A percentile compares a stretch with the other conserved stretches of the same genome.
Evolutionary conservation across 2,113 vertebrate species (phyloP).

Genomic region (Fulmarus glacialis): DNA sequence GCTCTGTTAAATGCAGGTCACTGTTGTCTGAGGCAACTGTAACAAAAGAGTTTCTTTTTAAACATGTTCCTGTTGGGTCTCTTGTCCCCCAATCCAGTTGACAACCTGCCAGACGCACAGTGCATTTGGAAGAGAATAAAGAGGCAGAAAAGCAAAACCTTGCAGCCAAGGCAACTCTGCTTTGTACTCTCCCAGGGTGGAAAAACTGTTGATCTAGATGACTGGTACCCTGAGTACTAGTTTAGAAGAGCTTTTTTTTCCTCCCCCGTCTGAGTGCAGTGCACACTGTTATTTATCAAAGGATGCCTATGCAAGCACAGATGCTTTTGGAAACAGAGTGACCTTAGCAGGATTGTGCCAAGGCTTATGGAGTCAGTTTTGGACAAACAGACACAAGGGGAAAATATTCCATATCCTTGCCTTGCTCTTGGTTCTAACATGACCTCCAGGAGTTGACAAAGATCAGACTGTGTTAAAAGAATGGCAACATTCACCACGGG

Average conservation of each 20-base stretch:
- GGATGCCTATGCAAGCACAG: conserved; percentile 33
- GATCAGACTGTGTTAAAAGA: conserved; percentile 8
- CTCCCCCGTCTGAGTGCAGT: background rate
- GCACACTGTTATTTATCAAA: background rate
- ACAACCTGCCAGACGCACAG: background rate
- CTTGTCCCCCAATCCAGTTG: background rate
- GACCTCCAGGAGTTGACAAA: conserved; percentile 29
- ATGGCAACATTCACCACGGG: background rate
- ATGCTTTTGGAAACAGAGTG: conserved; percentile 41
- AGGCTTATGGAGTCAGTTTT: conserved; percentile 6
- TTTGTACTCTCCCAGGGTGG: background rate
- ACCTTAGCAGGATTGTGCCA: conserved; percentile 30
- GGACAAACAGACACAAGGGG: background rate
- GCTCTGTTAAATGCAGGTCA: background rate
- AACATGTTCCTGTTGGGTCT: background rate
- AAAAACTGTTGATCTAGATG: background rate
- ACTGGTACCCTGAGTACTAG: background rate
- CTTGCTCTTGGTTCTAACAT: background rate
- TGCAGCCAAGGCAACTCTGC: background rate
- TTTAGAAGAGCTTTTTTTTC: background rate
- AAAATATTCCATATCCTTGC: background rate
- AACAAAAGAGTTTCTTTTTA: background rate
- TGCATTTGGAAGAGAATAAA: background rate
- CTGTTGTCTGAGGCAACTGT: background rate
- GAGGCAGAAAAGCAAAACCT: background rate